Evolutionary conservation across 2,113 vertebrate species (phyloP), one percentile per base, ranked within the genome.

Genomic region (Grantiella picta): DNA sequence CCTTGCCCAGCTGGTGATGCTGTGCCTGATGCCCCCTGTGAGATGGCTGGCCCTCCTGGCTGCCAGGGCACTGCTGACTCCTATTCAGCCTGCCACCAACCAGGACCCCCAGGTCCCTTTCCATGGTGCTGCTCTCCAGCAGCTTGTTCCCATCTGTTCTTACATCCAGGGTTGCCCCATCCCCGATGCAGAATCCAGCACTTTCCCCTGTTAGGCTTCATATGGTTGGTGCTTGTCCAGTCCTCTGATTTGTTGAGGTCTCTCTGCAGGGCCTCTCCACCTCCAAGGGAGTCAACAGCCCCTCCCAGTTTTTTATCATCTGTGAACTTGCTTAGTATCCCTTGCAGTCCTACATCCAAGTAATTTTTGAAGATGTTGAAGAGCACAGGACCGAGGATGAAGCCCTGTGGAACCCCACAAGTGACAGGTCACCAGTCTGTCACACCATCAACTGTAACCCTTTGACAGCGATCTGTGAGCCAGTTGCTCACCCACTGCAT

Each of bases 51-150:
- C 52, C 5, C 31, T 76, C 52, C 14, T 44, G 61, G 53, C 36
- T 50, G 25, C 1, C 1, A 0, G 4, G 12, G 44, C 35, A 49
- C 35, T 42, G 61, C 31, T 66, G 61, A 42, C 14, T 52, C 36
- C 22, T 1, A 7, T 44, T 31, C 36, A 76, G 5, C 22, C 23
- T 68, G 2, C 9, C 2, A 2, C 49, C 1, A 2, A 10, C 29
- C 12, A 47, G 40, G 40, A 40, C n/a, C 5, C 29, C 13, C 29
- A 29, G 20, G 4, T 49, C 17, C 44, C 18, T 27, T 76, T 59
- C 36, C 6, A 5, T 3, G 2, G 8, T 21, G 44, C 53, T 76
- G 20, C 27, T 59, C 12, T 35, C 17, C 31, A 76, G 71, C 1
- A 1, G 57, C 61, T 57, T 57, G 13, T 42, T 50, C 17, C 44